phyloP scores from a whole-genome alignment of 1,140 invertebrate genomes.

The Leptestheria dahalacensis region DNA sequence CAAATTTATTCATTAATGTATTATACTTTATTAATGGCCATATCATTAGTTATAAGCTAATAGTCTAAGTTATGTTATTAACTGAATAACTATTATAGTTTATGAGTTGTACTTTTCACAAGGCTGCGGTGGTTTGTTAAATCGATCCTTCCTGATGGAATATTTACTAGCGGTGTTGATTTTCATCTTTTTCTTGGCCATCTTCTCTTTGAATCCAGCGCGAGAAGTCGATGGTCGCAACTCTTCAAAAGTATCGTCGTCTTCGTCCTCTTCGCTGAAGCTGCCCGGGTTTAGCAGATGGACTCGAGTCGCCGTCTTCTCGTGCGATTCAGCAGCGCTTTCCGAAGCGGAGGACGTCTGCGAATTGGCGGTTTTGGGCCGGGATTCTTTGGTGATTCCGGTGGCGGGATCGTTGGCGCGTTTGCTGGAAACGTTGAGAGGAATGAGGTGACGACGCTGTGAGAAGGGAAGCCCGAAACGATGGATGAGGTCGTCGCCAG shows the following conservation, averaged over 20 bases:
- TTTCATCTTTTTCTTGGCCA: background rate
- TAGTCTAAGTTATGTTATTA: background rate
- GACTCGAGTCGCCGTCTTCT: background rate
- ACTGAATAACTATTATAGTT: background rate
- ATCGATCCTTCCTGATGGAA: background rate
- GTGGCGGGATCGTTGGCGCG: background rate
- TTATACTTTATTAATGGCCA: background rate
- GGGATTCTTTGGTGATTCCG: background rate
- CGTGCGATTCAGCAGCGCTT: background rate
- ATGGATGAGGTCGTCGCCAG: too few species aligned
- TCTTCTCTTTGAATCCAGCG: background rate
- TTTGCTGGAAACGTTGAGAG: background rate
- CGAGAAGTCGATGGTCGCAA: background rate
- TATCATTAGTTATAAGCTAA: background rate
- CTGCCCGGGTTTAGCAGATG: background rate
- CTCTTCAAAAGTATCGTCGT: background rate
- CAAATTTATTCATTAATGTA: background rate
- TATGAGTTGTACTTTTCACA: background rate
- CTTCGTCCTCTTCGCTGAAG: background rate
- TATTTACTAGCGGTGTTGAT: too few species aligned
- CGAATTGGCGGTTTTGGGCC: background rate
- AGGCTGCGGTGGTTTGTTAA: background rate
- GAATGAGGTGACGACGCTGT: background rate
- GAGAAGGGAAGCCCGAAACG: too few species aligned
- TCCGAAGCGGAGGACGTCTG: background rate